Evolutionary conservation across 1,140 invertebrate genomes (phyloP).

Genomic region (Andrena cerasifolii): DNA sequence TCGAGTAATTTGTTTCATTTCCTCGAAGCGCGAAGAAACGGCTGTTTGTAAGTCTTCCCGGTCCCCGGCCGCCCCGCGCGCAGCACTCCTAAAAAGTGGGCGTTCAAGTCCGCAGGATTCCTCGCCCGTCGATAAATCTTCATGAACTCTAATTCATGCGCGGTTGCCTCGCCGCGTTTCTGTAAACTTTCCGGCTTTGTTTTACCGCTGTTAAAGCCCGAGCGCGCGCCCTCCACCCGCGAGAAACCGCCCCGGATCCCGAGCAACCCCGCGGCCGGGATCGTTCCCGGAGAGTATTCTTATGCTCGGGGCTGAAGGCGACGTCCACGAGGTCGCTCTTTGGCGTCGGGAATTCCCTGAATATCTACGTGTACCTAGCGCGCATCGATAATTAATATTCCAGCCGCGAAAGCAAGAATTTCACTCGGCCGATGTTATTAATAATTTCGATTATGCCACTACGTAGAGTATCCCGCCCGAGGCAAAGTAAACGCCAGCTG

Average conservation of each 20-base stretch:
- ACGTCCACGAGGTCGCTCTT: no score
- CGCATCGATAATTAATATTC: no score
- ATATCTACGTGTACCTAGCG: no score
- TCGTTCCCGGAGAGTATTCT: no score
- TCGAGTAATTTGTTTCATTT: conserved; percentile 41
- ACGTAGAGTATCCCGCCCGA: no score
- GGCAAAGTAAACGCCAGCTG: not conserved
- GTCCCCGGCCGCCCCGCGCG: not conserved
- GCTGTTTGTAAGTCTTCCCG: not conserved
- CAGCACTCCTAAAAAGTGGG: not conserved
- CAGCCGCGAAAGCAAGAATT: no score
- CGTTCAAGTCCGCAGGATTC: conserved; percentile 5
- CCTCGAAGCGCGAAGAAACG: not conserved
- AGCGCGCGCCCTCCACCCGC: not conserved
- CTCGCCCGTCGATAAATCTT: conserved; percentile 52
- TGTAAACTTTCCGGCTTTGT: conserved; percentile 8
- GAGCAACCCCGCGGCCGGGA: no score
- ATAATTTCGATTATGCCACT: no score
- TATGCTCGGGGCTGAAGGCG: no score
- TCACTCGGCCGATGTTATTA: no score
- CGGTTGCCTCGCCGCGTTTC: conserved; percentile 15
- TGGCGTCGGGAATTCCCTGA: no score
- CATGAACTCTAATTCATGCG: conserved; percentile 41
- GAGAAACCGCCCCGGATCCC: not conserved
- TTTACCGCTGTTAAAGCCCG: not conserved